Percentiles rank a stretch among this genome's conserved stretches.
Conservation (phyloP, 2,113 vertebrate species). For the Poeciliopsis turrubarensis region DNA sequence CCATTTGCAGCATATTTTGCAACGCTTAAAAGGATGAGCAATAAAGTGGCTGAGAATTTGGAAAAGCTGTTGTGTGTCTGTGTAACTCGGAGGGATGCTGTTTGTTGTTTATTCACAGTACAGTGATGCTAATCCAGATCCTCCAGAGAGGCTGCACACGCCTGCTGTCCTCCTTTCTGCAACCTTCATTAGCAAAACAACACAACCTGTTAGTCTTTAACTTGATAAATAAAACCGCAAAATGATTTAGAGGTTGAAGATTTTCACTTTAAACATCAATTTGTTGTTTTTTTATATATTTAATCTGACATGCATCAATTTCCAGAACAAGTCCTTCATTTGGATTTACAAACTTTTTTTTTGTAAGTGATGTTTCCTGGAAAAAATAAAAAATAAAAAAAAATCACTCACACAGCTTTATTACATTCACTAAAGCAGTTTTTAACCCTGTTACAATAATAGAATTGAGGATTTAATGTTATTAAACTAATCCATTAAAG, state of each 20-base stretch:
- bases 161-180: conserved; percentile 47
- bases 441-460: neutral
- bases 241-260: neutral
- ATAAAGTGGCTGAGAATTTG: conserved; percentile 57
- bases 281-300: neutral
- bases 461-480: neutral
- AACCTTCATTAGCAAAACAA: conserved; percentile 50
- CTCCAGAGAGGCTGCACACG: conserved; percentile 62
- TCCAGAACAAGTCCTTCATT: neutral
- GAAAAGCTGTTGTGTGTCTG: conserved; percentile 42
- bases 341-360: neutral
- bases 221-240: conserved; percentile 1
- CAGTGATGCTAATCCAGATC: conserved; percentile 65
- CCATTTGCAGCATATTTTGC: conserved; percentile 49
- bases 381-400: too few relatives aligned
- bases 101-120: conserved; percentile 71
- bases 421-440: neutral
- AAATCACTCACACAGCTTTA: neutral
- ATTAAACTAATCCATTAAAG: neutral
- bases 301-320: neutral
- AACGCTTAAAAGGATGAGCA: conserved; percentile 54
- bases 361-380: neutral
- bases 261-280: neutral
- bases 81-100: conserved; percentile 63
- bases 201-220: conserved; percentile 30